Percentiles rank a stretch among this genome's conserved stretches.
phyloP scores from a whole-genome alignment of 23 tunicate genomes.

The Halocynthia aurantium region DNA sequence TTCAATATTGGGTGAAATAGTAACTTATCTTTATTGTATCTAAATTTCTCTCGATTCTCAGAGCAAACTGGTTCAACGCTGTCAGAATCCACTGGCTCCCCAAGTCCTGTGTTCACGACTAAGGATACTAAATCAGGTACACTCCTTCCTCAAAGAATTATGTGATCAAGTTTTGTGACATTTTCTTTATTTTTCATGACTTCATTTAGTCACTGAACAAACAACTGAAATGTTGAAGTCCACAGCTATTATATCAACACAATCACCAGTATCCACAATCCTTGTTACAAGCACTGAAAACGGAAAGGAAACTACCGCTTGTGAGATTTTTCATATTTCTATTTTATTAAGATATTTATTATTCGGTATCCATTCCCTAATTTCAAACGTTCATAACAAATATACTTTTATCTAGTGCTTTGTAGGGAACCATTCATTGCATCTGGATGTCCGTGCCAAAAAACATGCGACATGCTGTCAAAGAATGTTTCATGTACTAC shows the following conservation, averaged over 20 bases:
- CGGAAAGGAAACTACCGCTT: slow-evolving; percentile 4
- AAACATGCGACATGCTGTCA: slow-evolving; percentile 42
- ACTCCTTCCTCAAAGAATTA: not conserved
- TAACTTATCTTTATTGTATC: not conserved
- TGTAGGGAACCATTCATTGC: slow-evolving; percentile 52
- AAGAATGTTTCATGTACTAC: slow-evolving; percentile 12
- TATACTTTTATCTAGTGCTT: slow-evolving; percentile 18
- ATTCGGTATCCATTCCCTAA: slow-evolving; percentile 23
- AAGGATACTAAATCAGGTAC: not conserved
- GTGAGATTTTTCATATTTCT: not conserved
- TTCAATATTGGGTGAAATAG: not conserved
- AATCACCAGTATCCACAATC: slow-evolving; percentile 8
- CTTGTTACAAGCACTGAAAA: slow-evolving; percentile 1
- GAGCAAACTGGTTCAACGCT: not conserved
- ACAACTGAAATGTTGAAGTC: slow-evolving; percentile 1
- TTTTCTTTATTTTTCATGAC: not conserved
- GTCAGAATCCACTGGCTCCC: not conserved
- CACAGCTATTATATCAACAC: not conserved
- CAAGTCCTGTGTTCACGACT: slow-evolving; percentile 8
- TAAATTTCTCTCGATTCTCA: not conserved
- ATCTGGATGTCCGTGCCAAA: slow-evolving; percentile 44
- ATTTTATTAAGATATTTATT: not conserved
- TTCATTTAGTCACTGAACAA: slow-evolving; percentile 5
- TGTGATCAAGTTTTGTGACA: not conserved
- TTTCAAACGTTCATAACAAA: slow-evolving; percentile 27